These are phyloP conservation scores for Xenopus petersii DNA, from an alignment of 2,797 vertebrate species.

Conservation along the genomic window DNA sequence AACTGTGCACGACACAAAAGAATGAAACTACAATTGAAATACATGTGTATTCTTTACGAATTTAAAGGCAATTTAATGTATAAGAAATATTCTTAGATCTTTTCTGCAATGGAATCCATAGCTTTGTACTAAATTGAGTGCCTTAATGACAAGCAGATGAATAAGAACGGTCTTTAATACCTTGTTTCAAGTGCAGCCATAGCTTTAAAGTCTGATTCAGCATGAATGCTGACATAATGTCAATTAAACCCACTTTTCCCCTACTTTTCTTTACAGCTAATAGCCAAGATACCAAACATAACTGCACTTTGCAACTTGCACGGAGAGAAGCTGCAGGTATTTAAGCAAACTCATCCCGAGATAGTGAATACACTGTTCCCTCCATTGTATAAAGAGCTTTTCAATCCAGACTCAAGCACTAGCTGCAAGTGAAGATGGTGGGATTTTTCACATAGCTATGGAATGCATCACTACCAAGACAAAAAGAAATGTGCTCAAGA, in stretches of 20 bases:
- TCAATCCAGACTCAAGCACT: slow-evolving; percentile 92
- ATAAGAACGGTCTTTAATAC: no score
- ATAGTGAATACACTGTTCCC: slow-evolving; percentile 97
- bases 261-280: slow-evolving; percentile 73
- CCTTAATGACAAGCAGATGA: no score
- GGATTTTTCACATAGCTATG: slow-evolving; percentile 64
- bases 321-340: slow-evolving; percentile 96
- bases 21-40: no score
- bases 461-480: slow-evolving; percentile 70
- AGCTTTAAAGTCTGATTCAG: no score
- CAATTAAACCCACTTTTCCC: neutral
- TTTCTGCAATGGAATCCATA: no score
- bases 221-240: no score
- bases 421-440: slow-evolving; percentile 87
- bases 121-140: no score
- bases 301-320: slow-evolving; percentile 97
- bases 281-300: slow-evolving; percentile 95
- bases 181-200: no score
- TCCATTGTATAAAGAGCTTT: slow-evolving; percentile 98
- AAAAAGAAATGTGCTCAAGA: slow-evolving; percentile 70
- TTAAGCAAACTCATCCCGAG: slow-evolving; percentile 97
- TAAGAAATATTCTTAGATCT: no score
- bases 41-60: no score
- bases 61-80: no score
- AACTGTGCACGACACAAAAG: no score